Conservation (phyloP, 2,113 vertebrate genomes). For the Ceuthmochares aereus region DNA sequence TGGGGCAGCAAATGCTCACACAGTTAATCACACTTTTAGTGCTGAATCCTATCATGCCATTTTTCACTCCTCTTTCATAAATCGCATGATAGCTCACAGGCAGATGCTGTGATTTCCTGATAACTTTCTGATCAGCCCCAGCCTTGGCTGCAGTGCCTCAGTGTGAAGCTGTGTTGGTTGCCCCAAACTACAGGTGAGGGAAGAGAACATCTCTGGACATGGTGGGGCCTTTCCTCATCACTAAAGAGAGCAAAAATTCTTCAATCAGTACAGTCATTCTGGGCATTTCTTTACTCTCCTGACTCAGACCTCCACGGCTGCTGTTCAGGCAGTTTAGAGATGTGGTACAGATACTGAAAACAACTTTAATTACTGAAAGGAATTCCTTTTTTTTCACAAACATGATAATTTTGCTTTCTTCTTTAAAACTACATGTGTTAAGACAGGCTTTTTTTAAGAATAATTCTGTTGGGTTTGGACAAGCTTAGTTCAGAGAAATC, state of each 20-base stretch:
- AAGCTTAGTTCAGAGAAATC: neutral
- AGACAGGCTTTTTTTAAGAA: neutral
- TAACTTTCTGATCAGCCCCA: too few species aligned
- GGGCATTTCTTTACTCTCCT: neutral
- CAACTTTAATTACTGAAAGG: neutral
- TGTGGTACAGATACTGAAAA: neutral
- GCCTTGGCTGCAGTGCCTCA: too few species aligned
- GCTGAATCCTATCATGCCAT: too few species aligned
- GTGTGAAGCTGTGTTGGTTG: too few species aligned
- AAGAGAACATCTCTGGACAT: neutral
- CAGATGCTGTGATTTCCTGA: too few species aligned
- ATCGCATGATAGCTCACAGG: too few species aligned
- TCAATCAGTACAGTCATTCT: neutral
- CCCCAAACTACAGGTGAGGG: too few species aligned
- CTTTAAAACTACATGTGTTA: neutral
- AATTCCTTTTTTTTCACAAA: neutral
- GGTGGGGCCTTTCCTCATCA: too few species aligned
- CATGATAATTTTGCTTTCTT: neutral
- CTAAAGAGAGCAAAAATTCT: neutral
- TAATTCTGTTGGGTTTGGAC: neutral
- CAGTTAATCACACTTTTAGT: too few species aligned
- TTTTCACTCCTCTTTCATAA: too few species aligned
- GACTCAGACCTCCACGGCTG: neutral
- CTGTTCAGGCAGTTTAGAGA: neutral
- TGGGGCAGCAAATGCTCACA: too few species aligned